Evolutionary conservation across 2,797 vertebrate genomes (phyloP).

Genomic region (Acanthornis magna): DNA sequence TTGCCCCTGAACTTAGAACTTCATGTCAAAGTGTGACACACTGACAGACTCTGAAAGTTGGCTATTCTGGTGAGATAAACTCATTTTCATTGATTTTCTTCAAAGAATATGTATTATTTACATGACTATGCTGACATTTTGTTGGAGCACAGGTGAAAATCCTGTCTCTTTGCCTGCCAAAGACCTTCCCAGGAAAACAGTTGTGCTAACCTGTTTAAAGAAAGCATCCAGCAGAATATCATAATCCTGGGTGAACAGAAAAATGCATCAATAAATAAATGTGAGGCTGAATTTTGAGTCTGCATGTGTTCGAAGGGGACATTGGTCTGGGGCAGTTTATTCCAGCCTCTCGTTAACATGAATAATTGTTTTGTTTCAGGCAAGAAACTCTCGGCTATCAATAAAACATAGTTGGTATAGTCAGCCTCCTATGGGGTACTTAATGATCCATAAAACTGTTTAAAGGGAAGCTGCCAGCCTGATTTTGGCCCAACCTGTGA

Average conservation of each 20-base stretch:
- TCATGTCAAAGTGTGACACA: background rate
- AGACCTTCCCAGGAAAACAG: slow-evolving; percentile 13
- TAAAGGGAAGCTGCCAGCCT: slow-evolving; percentile 38
- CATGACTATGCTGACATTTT: background rate
- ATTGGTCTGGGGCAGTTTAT: background rate
- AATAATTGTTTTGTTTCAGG: slow-evolving; percentile 42
- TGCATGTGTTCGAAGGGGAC: background rate
- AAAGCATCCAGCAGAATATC: background rate
- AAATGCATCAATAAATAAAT: background rate
- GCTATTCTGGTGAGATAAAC: background rate
- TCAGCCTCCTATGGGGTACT: slow-evolving; percentile 24
- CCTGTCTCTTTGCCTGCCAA: background rate
- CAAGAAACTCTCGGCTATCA: background rate
- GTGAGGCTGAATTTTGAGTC: background rate
- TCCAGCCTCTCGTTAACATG: slow-evolving; percentile 18
- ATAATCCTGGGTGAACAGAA: background rate
- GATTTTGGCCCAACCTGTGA: slow-evolving; percentile 20
- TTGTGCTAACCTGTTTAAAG: background rate
- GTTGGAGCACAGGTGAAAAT: background rate
- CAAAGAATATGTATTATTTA: background rate
- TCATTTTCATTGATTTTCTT: slow-evolving; percentile 8
- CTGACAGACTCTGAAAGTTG: background rate
- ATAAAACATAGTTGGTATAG: slow-evolving; percentile 21
- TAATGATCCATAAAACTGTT: slow-evolving; percentile 56
- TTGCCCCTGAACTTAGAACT: background rate